Evolutionary conservation across 53 echinoderm and acorn worm genomes (phyloP), one percentile per base, ranked within the genome.

Genomic region (Henricia sp.): DNA sequence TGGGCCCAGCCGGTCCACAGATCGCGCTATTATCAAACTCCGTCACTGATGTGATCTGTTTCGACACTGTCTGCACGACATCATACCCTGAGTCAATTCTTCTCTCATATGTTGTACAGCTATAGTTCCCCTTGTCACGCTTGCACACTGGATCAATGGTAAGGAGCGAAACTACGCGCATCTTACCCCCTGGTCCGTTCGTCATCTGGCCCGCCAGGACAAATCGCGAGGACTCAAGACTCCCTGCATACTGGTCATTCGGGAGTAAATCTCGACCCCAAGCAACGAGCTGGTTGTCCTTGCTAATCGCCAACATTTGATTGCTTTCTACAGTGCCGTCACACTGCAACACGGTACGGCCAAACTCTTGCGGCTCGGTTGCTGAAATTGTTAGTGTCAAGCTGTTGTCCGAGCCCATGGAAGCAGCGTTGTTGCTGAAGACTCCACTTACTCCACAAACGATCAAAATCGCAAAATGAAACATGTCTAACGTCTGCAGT

Each of bases 301-400:
- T 80, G 48, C 21, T 50, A 50, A 80, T 44, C 12, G 63, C 64
- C 21, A 80, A 23, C 3, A 64, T 14, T 6, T 80, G 80, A n/a
- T 33, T n/a, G 34, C 24, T 11, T 8, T 1, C 11, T 19, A 46
- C 33, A 2, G 29, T 48, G 19, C 46, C 80, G 26, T 64, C 46
- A 23, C 80, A 80, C 48, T 64, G 80, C 35, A 80, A 30, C 0
- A 80, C 80, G 2, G 20, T n/a, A 1, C 80, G 80, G 19, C 48
- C 23, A 4, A 19, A 46, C 80, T 80, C 80, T 13, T 16, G 34
- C 21, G 64, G 64, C 32, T 30, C 63, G 0, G 36, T 17, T 0
- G 1, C 60, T 14, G 63, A 19, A 17, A 50, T 14, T 2, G 9
- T 16, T 16, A 80, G 0, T 44, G 32, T 25, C 11, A 73, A 44